These are phyloP conservation scores for Arctopsyche grandis DNA, from an alignment of 1,140 invertebrate genomes.

Conservation along the genomic window DNA sequence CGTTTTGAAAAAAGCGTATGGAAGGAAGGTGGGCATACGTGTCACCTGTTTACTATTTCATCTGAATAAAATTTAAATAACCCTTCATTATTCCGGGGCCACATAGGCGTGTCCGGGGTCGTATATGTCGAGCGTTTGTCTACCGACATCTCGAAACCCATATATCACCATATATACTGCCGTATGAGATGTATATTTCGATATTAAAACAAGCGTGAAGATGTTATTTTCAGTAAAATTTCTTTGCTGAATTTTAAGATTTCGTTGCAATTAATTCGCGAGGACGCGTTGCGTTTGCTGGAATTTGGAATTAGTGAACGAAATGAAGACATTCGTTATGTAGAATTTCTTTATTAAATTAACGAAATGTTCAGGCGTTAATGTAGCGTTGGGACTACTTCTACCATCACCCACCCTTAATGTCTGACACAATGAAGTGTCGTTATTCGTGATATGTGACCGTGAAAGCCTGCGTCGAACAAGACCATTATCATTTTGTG, in stretches of 20 bases:
- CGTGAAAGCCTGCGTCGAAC: not conserved
- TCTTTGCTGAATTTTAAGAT: not conserved
- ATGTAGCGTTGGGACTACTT: not conserved
- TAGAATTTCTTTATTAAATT: slow-evolving; percentile 21
- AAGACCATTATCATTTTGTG: no score
- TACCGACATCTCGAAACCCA: slow-evolving; percentile 13
- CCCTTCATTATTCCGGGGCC: slow-evolving; percentile 28
- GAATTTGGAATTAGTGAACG: slow-evolving; percentile 13
- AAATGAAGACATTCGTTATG: slow-evolving; percentile 17
- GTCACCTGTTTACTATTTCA: slow-evolving; percentile 46
- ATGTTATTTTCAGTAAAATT: not conserved
- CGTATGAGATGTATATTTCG: not conserved
- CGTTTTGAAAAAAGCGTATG: slow-evolving; percentile 16
- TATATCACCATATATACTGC: not conserved
- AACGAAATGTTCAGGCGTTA: slow-evolving; percentile 3
- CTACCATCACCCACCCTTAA: not conserved
- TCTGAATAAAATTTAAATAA: slow-evolving; percentile 52
- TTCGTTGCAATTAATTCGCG: slow-evolving; percentile 10
- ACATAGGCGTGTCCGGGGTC: slow-evolving; percentile 33
- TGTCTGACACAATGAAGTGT: not conserved
- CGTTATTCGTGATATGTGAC: not conserved
- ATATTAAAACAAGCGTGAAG: not conserved
- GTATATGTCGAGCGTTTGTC: slow-evolving; percentile 20
- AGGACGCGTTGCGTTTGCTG: not conserved
- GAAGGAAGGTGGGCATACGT: slow-evolving; percentile 10